Evolutionary conservation across 2,888 invertebrate genomes (phyloP), one percentile per base, ranked within the genome.

Genomic region (Ophion obscuratus): DNA sequence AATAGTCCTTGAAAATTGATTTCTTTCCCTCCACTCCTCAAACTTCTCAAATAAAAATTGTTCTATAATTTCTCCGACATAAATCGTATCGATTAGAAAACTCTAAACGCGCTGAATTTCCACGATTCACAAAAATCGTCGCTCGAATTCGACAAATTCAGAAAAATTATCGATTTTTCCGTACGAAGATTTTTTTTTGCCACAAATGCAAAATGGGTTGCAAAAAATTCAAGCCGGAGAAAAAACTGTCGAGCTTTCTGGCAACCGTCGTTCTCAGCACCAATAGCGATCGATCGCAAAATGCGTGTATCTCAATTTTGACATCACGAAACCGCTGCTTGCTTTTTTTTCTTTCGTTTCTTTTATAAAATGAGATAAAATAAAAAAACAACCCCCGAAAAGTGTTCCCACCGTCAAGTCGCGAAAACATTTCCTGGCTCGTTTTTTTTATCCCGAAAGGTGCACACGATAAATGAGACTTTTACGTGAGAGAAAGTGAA

Each of bases 361-460:
- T 82, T 27, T 61, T 40, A 20, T 14, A 62, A 27, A 73, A 36
- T 7, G 59, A 73, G 27, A 70, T 7, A 27, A 4, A 31, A 4
- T 31, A 70, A 73, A 64, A 75, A 74, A 40, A 61, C n/a, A 17
- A 71, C 31, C 36, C 44, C 78, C 75, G 24, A 10, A 74, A n/a
- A 77, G 62, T 67, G 82, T 83, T 88, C 87, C 79, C 84, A 81
- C 85, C 75, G 57, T 67, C 24, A 61, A 73, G 67, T 75, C 75
- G 70, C 77, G 67, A 77, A 82, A 79, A 31, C 7, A 59, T 67
- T 57, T 44, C 57, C 59, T n/a, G 24, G 53, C 36, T 47, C 36
- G 20, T 24, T 75, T 81, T 64, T 75, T 78, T 57, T 62, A n/a
- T 66, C 36, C 74, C 53, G 76, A 59, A 81, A 86, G 77, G 59